These are phyloP conservation scores for Anticlea derivata DNA, from an alignment of 2,888 invertebrate genomes.

Conservation along the genomic window DNA sequence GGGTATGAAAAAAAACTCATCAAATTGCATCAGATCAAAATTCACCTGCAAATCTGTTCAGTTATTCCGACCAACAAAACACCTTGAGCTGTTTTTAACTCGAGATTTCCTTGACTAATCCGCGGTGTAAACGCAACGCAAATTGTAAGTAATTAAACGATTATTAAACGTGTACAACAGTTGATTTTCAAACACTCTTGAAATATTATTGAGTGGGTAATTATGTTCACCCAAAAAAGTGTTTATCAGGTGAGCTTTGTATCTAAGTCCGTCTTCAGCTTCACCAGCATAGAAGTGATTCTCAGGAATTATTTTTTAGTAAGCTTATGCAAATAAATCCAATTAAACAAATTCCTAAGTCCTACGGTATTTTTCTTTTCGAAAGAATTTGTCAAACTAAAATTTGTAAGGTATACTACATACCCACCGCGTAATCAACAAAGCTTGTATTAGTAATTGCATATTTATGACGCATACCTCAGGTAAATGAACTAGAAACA, in stretches of 20 bases:
- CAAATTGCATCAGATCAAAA: not conserved
- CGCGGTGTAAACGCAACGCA: slow-evolving; percentile 18
- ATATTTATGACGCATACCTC: slow-evolving; percentile 17
- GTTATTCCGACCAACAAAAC: slow-evolving; percentile 17
- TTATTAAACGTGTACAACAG: slow-evolving; percentile 17
- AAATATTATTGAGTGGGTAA: slow-evolving; percentile 1
- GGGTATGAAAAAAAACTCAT: not conserved
- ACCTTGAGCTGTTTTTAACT: slow-evolving; percentile 26
- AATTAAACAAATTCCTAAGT: too few species aligned
- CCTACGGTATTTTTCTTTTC: too few species aligned
- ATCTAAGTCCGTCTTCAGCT: too few species aligned
- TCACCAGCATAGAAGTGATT: too few species aligned
- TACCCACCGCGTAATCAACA: slow-evolving; percentile 4
- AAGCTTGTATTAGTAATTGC: slow-evolving; percentile 13
- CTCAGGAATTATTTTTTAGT: too few species aligned
- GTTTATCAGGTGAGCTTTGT: too few species aligned
- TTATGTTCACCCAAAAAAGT: too few species aligned
- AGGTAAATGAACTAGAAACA: slow-evolving; percentile 19
- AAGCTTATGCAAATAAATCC: too few species aligned
- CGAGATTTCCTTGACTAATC: slow-evolving; percentile 25
- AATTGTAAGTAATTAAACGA: slow-evolving; percentile 15
- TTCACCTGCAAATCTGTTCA: slow-evolving; percentile 1
- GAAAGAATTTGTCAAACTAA: too few species aligned
- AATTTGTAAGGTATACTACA: not conserved
- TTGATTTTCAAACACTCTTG: slow-evolving; percentile 5